phyloP scores from a whole-genome alignment of 1,140 invertebrate species.

The Choristoneura fumiferana region DNA sequence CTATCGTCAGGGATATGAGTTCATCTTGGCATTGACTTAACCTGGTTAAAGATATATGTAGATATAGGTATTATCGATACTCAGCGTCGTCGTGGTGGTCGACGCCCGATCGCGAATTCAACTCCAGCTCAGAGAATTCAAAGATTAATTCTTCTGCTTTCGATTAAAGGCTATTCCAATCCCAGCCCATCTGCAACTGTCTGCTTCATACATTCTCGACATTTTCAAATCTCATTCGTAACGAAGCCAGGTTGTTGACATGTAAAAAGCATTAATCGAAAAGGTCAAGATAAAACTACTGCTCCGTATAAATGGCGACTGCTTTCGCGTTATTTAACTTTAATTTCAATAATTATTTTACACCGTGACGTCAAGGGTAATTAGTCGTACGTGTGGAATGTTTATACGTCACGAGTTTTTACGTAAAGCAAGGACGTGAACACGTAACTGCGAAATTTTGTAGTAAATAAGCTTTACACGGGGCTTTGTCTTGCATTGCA shows the following conservation, averaged over 20 bases:
- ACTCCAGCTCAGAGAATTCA: conserved; percentile 3
- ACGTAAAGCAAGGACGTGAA: conserved; percentile 2
- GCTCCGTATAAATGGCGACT: conserved; percentile 41
- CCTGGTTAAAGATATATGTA: background rate
- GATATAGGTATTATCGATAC: no score
- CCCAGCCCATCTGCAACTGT: background rate
- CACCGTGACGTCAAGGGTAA: conserved; percentile 34
- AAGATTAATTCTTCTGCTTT: conserved; percentile 8
- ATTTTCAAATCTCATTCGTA: conserved; percentile 26
- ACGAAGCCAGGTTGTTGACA: conserved; percentile 52
- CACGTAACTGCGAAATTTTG: conserved; percentile 2
- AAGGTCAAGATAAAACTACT: conserved; percentile 55
- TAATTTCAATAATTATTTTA: conserved; percentile 26
- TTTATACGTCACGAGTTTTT: background rate
- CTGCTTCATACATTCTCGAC: conserved; percentile 43
- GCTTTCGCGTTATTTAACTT: conserved; percentile 46
- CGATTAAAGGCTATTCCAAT: background rate
- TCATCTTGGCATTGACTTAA: no score
- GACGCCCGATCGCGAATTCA: background rate
- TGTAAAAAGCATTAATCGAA: conserved; percentile 36
- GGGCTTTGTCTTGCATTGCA: no score
- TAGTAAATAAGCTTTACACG: conserved; percentile 2
- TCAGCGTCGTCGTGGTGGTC: no score
- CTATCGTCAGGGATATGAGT: no score
- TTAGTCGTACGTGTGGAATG: background rate